Percentiles rank a stretch among this genome's conserved stretches.
Conservation (phyloP, 2,888 invertebrate genomes). For the Glyphotaelius pellucidus region DNA sequence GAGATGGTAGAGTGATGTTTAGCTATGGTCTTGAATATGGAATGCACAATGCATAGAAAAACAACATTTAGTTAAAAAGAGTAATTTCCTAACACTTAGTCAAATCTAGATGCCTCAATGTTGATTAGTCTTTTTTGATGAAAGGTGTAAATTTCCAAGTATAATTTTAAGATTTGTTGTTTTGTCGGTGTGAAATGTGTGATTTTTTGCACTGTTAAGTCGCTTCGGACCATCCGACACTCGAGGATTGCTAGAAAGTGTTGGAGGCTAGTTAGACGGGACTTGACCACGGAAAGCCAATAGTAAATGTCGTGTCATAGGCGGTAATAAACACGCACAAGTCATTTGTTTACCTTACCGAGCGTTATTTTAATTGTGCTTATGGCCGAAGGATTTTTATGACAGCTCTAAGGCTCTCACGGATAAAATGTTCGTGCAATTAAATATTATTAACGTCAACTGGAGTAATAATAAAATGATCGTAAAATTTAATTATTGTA, state of each 20-base stretch:
- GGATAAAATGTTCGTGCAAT: background rate
- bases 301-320: slow-evolving; percentile 51
- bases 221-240: slow-evolving; percentile 11
- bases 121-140: background rate
- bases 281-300: slow-evolving; percentile 37
- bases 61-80: background rate
- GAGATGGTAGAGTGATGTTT: slow-evolving; percentile 52
- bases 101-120: background rate
- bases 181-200: slow-evolving; percentile 13
- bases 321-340: slow-evolving; percentile 43
- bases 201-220: slow-evolving; percentile 31
- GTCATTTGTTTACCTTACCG: slow-evolving; percentile 51
- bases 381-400: background rate
- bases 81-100: background rate
- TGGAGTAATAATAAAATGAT: background rate
- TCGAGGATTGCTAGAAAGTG: slow-evolving; percentile 45
- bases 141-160: background rate
- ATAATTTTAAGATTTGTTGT: background rate
- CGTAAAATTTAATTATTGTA: too few relatives aligned
- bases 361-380: background rate
- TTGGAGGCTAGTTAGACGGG: slow-evolving; percentile 4
- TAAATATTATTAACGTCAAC: background rate
- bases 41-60: background rate
- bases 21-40: background rate
- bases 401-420: background rate